phyloP scores from a whole-genome alignment of 2,113 vertebrate species.

The Chloropsis hardwickii region DNA sequence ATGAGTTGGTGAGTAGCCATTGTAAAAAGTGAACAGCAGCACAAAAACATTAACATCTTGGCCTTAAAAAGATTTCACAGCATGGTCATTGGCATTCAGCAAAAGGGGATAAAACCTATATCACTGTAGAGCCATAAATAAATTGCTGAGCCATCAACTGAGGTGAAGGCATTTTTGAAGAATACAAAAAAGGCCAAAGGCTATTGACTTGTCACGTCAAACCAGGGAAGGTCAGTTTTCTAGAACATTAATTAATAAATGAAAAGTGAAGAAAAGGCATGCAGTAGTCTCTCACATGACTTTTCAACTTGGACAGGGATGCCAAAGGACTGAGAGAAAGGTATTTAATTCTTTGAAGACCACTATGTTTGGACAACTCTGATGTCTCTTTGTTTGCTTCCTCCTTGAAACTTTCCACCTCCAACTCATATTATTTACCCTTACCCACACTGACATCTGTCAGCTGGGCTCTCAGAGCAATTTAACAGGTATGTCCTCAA shows the following conservation, averaged over 20 bases:
- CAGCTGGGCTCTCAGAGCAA: background rate
- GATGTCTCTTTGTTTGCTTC: background rate
- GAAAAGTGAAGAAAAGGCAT: background rate
- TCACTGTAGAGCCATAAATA: background rate
- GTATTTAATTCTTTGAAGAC: background rate
- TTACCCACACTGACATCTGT: background rate
- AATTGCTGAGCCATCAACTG: background rate
- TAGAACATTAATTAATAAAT: background rate
- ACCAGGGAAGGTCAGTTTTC: background rate
- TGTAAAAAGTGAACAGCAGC: background rate
- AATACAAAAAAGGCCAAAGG: background rate
- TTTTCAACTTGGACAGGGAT: background rate
- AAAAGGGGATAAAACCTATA: background rate
- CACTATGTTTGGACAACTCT: background rate
- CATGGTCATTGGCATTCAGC: background rate
- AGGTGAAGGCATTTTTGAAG: background rate
- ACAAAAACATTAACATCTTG: background rate
- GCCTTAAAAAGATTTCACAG: background rate
- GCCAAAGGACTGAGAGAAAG: background rate
- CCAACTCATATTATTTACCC: background rate
- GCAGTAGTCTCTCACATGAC: background rate
- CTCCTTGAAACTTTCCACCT: background rate
- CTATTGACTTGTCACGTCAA: background rate
- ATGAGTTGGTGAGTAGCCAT: background rate
- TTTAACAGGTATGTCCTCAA: background rate